Conservation (phyloP, 2,888 invertebrate species). For the Glaucopsyche alexis region DNA sequence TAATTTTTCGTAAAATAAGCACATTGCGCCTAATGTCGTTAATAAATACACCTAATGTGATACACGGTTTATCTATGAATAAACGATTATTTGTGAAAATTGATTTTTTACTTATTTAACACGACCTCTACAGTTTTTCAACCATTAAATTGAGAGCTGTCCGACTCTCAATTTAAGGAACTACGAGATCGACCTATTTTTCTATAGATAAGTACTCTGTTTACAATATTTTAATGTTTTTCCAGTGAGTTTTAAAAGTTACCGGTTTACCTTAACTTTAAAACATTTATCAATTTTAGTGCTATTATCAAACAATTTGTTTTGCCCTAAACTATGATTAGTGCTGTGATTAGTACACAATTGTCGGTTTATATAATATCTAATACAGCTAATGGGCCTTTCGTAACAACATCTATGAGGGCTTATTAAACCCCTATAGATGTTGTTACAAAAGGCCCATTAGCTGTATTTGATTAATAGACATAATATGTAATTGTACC, state of each 20-base stretch:
- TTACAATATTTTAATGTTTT: too few species aligned
- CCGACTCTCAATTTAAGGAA: too few species aligned
- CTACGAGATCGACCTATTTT: too few species aligned
- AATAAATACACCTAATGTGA: conserved; percentile 75
- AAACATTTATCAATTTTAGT: too few species aligned
- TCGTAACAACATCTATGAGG: not conserved
- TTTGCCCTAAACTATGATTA: conserved; percentile 2
- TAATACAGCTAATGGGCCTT: not conserved
- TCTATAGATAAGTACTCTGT: too few species aligned
- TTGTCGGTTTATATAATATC: not conserved
- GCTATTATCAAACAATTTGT: not conserved
- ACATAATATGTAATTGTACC: too few species aligned
- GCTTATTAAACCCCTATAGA: not conserved
- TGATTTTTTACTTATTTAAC: conserved; percentile 44
- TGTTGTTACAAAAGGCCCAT: too few species aligned
- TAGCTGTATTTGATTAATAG: not conserved
- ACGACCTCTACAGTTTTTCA: too few species aligned
- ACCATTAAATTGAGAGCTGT: too few species aligned
- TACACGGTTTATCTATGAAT: conserved; percentile 76
- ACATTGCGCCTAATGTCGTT: conserved; percentile 75
- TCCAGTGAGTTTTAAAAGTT: too few species aligned
- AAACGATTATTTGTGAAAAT: conserved; percentile 63
- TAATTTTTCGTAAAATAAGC: conserved; percentile 62
- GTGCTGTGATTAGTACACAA: conserved; percentile 4
- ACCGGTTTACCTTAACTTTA: too few species aligned